Evolutionary conservation across 2,797 vertebrate genomes (phyloP).

Genomic region (Kryptopterus vitreolus): DNA sequence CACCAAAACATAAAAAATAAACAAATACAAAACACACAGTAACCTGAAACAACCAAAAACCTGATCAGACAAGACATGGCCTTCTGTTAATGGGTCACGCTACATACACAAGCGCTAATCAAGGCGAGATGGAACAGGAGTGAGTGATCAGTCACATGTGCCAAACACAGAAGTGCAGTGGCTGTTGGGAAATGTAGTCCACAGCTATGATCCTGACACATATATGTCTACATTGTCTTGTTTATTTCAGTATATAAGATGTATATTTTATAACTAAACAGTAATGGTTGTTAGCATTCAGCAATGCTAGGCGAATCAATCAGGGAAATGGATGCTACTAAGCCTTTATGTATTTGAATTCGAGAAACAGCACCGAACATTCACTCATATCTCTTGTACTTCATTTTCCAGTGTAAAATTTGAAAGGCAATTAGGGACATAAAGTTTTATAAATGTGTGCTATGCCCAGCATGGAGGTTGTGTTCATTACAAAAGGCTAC

Average conservation of each 20-base stretch:
- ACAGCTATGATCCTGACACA: no score
- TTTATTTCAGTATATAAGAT: neutral
- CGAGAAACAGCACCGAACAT: neutral
- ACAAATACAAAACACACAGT: no score
- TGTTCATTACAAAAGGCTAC: neutral
- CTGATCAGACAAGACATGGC: no score
- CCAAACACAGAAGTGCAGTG: no score
- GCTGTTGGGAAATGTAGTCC: no score
- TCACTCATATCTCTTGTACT: neutral
- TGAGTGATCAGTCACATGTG: no score
- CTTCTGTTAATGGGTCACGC: no score
- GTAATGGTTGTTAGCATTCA: neutral
- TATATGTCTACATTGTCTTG: neutral
- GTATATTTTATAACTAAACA: neutral
- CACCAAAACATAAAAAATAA: no score
- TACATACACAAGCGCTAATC: no score
- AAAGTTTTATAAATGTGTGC: conserved; percentile 7
- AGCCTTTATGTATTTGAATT: neutral
- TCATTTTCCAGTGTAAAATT: neutral
- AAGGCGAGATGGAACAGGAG: no score
- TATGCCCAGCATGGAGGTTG: neutral
- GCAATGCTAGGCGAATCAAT: neutral
- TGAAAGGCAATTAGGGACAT: neutral
- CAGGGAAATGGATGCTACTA: neutral
- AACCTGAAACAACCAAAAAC: no score